A percentile compares a stretch with the other conserved stretches of the same genome.
Evolutionary conservation across 1,140 invertebrate species (phyloP).

Genomic region (Bombus confusus): DNA sequence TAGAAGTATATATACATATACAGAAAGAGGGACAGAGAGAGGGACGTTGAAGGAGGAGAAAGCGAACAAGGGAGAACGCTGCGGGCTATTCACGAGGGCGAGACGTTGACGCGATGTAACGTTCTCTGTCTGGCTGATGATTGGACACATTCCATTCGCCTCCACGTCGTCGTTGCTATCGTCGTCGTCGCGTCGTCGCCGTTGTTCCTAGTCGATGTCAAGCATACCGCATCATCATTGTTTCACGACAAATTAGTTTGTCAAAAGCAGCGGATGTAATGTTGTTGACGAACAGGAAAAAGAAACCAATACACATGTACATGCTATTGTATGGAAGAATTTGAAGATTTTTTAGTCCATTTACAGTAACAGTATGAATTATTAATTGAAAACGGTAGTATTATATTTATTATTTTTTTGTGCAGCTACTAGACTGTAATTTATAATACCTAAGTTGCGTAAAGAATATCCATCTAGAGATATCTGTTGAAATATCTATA

Average conservation of each 20-base stretch:
- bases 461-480: too few relatives aligned
- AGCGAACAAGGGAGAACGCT: conserved; percentile 12
- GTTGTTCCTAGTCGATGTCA: conserved; percentile 55
- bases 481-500: too few relatives aligned
- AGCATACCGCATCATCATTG: conserved; percentile 59
- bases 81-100: conserved; percentile 43
- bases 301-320: neutral
- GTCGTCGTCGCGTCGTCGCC: conserved; percentile 48
- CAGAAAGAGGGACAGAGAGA: neutral
- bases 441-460: too few relatives aligned
- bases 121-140: conserved; percentile 57
- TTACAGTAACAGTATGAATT: too few relatives aligned
- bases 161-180: conserved; percentile 51
- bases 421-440: too few relatives aligned
- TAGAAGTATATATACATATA: neutral
- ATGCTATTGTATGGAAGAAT: neutral
- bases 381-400: too few relatives aligned
- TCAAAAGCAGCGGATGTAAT: conserved; percentile 56
- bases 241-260: conserved; percentile 71
- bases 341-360: neutral
- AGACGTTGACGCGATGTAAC: conserved; percentile 56
- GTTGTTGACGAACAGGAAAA: neutral
- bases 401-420: too few relatives aligned
- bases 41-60: neutral
- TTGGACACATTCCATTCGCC: conserved; percentile 69